A percentile compares a stretch with the other conserved stretches of the same genome.
phyloP scores from a whole-genome alignment of 2,113 vertebrate species.

The Syngnathoides biaculeatus region DNA sequence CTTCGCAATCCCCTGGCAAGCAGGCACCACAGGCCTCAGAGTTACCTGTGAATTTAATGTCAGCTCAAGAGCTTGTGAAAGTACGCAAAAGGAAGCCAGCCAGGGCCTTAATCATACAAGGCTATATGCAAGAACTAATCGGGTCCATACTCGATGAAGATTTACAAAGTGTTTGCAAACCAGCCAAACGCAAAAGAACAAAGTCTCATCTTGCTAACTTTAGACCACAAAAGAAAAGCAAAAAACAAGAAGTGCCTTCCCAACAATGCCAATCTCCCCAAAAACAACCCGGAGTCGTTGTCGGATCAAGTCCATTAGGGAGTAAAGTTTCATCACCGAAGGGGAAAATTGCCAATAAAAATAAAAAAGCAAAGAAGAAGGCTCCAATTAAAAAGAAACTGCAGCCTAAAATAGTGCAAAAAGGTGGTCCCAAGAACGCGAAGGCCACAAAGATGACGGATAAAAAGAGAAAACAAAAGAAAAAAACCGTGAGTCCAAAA shows the following conservation, averaged over 20 bases:
- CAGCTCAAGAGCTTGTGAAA: slow-evolving; percentile 68
- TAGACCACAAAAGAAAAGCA: slow-evolving; percentile 59
- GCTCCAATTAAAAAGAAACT: slow-evolving; percentile 64
- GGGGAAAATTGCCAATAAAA: slow-evolving; percentile 44
- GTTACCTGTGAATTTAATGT: slow-evolving; percentile 56
- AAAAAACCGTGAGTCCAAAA: slow-evolving; percentile 33
- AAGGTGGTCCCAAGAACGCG: slow-evolving; percentile 38
- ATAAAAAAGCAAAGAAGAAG: slow-evolving; percentile 42
- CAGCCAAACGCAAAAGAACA: slow-evolving; percentile 56
- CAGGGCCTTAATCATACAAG: slow-evolving; percentile 50
- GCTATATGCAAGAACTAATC: slow-evolving; percentile 52
- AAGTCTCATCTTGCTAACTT: slow-evolving; percentile 63
- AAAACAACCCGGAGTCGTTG: slow-evolving; percentile 19
- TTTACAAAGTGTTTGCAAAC: slow-evolving; percentile 34
- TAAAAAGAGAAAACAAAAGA: slow-evolving; percentile 37
- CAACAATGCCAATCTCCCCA: slow-evolving; percentile 28
- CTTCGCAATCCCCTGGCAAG: slow-evolving; percentile 19
- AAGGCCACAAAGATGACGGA: slow-evolving; percentile 38
- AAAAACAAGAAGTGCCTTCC: slow-evolving; percentile 45
- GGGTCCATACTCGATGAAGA: slow-evolving; percentile 41
- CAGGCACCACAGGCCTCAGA: slow-evolving; percentile 32
- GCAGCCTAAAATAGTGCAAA: slow-evolving; percentile 35
- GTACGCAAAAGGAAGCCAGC: slow-evolving; percentile 63
- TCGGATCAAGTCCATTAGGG: slow-evolving; percentile 14
- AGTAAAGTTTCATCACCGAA: slow-evolving; percentile 48